Evolutionary conservation across 2,888 invertebrate genomes (phyloP).

Genomic region (Pelosia muscerda): DNA sequence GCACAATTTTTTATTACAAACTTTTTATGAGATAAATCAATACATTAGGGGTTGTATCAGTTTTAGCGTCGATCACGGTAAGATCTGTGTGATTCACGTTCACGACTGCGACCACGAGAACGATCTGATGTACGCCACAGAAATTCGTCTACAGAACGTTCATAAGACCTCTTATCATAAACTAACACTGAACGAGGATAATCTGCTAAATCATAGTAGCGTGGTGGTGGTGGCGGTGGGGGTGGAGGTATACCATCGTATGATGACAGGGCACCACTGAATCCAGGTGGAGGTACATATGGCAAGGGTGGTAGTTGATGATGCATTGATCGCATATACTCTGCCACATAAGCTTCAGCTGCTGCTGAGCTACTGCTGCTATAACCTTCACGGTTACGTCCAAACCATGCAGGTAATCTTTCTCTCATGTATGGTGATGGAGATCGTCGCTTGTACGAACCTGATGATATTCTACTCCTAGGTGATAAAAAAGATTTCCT

Average conservation of each 20-base stretch:
- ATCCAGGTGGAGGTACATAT: constrained; percentile 89
- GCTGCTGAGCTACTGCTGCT: constrained; percentile 84
- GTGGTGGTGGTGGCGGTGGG: constrained; percentile 90
- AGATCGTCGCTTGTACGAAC: constrained; percentile 86
- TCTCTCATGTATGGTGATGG: constrained; percentile 88
- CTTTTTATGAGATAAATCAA: constrained; percentile 67
- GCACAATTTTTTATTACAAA: constrained; percentile 81
- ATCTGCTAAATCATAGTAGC: constrained; percentile 90
- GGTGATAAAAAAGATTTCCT: constrained; percentile 89
- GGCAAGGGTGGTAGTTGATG: constrained; percentile 95
- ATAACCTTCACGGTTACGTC: constrained; percentile 81
- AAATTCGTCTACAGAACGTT: constrained; percentile 95
- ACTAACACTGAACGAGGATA: constrained; percentile 89
- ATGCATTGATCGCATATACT: constrained; percentile 96
- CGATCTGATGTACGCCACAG: constrained; percentile 93
- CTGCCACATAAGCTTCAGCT: constrained; percentile 95
- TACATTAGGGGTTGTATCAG: constrained; percentile 74
- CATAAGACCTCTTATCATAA: constrained; percentile 93
- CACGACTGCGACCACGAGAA: constrained; percentile 87
- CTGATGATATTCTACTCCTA: constrained; percentile 87
- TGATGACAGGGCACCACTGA: constrained; percentile 80
- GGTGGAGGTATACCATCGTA: constrained; percentile 90
- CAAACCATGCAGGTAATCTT: constrained; percentile 88
- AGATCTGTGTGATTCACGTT: constrained; percentile 86
- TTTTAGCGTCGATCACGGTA: constrained; percentile 88